phyloP scores from a whole-genome alignment of 1,140 invertebrate species.

The Archivesica marissinica region DNA sequence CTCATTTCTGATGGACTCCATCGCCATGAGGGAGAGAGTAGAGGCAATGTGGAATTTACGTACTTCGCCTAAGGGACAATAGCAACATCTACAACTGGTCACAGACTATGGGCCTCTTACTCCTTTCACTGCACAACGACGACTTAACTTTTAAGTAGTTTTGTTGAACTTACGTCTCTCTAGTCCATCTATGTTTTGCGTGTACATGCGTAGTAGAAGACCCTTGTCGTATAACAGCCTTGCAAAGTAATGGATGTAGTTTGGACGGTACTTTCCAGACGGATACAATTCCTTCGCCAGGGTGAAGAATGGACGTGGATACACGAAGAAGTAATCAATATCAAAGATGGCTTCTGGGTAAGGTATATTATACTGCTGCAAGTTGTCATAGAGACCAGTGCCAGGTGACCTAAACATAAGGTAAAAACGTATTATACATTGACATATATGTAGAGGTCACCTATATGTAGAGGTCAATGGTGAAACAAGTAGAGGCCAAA shows the following conservation, averaged over 20 bases:
- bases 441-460: too few species aligned
- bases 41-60: too few species aligned
- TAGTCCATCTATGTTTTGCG: constrained; percentile 85
- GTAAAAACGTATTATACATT: too few species aligned
- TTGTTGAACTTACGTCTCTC: constrained; percentile 84
- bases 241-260: constrained; percentile 84
- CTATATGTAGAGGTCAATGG: too few species aligned
- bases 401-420: constrained; percentile 96
- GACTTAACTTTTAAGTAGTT: too few species aligned
- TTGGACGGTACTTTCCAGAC: constrained; percentile 83
- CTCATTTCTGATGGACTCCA: too few species aligned
- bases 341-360: constrained; percentile 98
- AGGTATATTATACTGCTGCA: constrained; percentile 95
- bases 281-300: constrained; percentile 84
- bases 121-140: too few species aligned
- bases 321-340: constrained; percentile 86
- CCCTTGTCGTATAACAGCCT: constrained; percentile 82
- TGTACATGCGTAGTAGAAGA: constrained; percentile 83
- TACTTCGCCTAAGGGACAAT: too few species aligned
- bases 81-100: too few species aligned
- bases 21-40: too few species aligned
- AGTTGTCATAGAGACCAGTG: constrained; percentile 95
- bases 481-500: too few species aligned
- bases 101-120: too few species aligned
- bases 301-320: constrained; percentile 84